A percentile compares a stretch with the other conserved stretches of the same genome.
Evolutionary conservation across 1,140 invertebrate genomes (phyloP).

Genomic region (Dreissena polymorpha): DNA sequence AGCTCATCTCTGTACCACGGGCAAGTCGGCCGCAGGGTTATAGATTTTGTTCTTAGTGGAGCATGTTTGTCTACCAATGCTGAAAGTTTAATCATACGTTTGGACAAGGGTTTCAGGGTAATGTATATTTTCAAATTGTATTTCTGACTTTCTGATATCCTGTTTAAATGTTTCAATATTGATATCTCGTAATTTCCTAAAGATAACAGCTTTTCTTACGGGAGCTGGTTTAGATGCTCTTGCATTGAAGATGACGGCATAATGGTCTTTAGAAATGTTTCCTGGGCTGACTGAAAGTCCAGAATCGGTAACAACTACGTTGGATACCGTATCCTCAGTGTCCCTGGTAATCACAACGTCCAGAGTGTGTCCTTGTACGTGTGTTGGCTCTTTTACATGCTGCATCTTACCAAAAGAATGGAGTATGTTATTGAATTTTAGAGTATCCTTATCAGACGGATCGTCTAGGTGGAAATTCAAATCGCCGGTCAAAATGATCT

Average conservation of each 20-base stretch:
- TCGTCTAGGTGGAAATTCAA: conserved; percentile 34
- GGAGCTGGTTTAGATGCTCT: conserved; percentile 25
- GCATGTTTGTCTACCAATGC: conserved; percentile 6
- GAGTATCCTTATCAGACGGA: not conserved
- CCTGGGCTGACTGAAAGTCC: conserved; percentile 46
- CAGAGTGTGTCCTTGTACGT: conserved; percentile 44
- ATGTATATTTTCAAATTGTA: not conserved
- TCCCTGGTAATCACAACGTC: conserved; percentile 52
- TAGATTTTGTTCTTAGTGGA: conserved; percentile 4
- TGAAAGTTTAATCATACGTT: conserved; percentile 17
- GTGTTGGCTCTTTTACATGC: conserved; percentile 30
- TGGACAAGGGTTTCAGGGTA: not conserved
- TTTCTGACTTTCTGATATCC: conserved; percentile 16
- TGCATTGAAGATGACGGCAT: conserved; percentile 19
- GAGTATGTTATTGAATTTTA: conserved; percentile 9
- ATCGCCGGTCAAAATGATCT: conserved; percentile 29
- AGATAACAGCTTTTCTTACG: conserved; percentile 23
- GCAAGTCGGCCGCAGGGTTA: not conserved
- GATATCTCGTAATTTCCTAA: conserved; percentile 25
- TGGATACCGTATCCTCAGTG: conserved; percentile 7
- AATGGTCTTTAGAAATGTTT: conserved; percentile 43
- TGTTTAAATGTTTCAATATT: conserved; percentile 15
- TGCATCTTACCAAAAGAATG: conserved; percentile 35
- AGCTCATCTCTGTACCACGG: conserved; percentile 11
- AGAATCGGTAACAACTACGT: conserved; percentile 20